A percentile compares a stretch with the other conserved stretches of the same genome.
Evolutionary conservation across 2,797 vertebrate species (phyloP).

Genomic region (Phoeniculus purpureus): DNA sequence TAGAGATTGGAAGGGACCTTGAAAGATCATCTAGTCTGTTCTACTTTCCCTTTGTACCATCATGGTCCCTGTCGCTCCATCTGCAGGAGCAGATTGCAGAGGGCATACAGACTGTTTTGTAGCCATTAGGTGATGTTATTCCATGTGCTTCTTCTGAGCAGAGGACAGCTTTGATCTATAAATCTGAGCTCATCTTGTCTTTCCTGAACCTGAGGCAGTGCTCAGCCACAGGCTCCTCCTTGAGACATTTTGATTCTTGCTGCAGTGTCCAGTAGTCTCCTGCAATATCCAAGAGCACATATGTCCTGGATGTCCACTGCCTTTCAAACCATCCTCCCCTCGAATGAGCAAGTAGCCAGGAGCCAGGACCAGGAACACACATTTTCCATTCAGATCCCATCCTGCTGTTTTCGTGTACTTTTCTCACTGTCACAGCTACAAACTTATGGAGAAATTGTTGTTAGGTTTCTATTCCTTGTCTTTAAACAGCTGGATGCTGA

Average conservation of each 20-base stretch:
- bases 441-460: neutral
- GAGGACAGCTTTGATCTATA: neutral
- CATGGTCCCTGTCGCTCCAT: rapidly evolving
- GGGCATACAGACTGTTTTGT: neutral
- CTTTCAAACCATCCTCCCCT: neutral
- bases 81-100: neutral
- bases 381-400: neutral
- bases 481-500: neutral
- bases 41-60: conserved; percentile 10
- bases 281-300: neutral
- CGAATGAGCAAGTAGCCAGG: neutral
- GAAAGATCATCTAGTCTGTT: neutral
- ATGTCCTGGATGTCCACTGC: neutral
- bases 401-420: neutral
- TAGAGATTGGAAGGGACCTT: too few relatives aligned
- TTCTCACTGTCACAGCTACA: neutral
- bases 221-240: neutral
- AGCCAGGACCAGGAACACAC: neutral
- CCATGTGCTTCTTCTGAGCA: neutral
- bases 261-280: neutral
- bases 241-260: neutral
- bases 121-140: neutral
- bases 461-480: neutral
- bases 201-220: neutral
- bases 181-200: neutral